A percentile compares a stretch with the other conserved stretches of the same genome.
Conservation (phyloP, 2,113 vertebrate genomes). For the Brienomyrus longianalis region DNA sequence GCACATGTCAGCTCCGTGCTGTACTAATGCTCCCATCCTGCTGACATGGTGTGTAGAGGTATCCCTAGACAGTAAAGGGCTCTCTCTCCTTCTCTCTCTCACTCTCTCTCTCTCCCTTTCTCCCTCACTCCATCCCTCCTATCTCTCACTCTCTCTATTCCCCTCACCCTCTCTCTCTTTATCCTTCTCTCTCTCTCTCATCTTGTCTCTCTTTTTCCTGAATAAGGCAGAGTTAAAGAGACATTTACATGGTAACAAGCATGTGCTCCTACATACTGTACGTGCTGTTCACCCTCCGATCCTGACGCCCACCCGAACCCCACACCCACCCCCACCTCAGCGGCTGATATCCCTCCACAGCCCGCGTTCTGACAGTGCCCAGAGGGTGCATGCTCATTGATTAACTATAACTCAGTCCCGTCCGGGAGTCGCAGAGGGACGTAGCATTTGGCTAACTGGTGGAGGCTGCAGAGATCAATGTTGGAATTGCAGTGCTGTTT, state of each 20-base stretch:
- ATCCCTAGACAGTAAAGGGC: neutral
- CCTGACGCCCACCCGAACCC: neutral
- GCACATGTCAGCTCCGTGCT: constrained; percentile 32
- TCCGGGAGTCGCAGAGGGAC: neutral
- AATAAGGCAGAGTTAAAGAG: neutral
- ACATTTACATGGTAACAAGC: neutral
- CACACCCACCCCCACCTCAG: neutral
- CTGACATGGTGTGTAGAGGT: neutral
- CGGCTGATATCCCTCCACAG: neutral
- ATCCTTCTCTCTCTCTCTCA: neutral
- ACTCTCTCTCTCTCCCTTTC: neutral
- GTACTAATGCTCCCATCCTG: neutral
- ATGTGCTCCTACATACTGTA: neutral
- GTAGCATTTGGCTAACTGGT: neutral
- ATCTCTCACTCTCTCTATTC: neutral
- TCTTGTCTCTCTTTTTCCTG: neutral
- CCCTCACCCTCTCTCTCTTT: neutral
- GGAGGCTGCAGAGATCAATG: neutral
- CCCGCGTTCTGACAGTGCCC: neutral
- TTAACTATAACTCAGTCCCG: neutral
- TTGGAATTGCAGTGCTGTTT: neutral
- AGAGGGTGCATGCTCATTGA: neutral
- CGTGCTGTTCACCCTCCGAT: neutral
- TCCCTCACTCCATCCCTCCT: neutral
- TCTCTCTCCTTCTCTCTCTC: neutral